These are phyloP conservation scores for Lasioglossum oenotherae DNA, from an alignment of 2,888 invertebrate genomes.

Conservation along the genomic window DNA sequence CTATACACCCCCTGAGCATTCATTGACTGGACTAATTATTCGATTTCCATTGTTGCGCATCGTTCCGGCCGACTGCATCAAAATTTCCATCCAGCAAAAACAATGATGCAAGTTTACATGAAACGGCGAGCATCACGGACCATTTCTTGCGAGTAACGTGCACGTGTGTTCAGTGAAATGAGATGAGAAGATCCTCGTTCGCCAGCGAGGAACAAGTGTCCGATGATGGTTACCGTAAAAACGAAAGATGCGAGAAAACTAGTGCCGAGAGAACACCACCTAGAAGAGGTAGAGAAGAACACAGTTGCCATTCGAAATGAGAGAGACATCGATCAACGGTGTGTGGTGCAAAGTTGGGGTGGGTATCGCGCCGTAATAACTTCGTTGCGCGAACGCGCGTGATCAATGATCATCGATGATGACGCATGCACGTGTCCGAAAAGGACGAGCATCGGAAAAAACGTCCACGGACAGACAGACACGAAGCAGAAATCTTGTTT, in stretches of 20 bases:
- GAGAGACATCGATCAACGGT: neutral
- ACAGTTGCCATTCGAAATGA: neutral
- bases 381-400: neutral
- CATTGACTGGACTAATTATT: too few species aligned
- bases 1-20: too few species aligned
- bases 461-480: neutral
- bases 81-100: neutral
- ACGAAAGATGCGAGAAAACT: neutral
- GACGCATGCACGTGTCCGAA: slow-evolving; percentile 54
- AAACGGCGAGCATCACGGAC: neutral
- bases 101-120: neutral
- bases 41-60: too few species aligned
- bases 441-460: neutral
- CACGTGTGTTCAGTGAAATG: neutral
- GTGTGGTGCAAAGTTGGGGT: slow-evolving; percentile 17
- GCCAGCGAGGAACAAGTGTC: neutral
- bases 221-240: neutral
- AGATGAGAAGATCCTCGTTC: neutral
- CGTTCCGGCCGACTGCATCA: neutral
- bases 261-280: slow-evolving; percentile 4
- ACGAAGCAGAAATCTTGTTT: slow-evolving; percentile 7
- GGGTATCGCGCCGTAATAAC: neutral
- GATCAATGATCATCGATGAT: slow-evolving; percentile 14
- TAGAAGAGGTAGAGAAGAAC: neutral
- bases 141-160: neutral